phyloP scores from a whole-genome alignment of 2,888 invertebrate species.

The Noctua janthina region DNA sequence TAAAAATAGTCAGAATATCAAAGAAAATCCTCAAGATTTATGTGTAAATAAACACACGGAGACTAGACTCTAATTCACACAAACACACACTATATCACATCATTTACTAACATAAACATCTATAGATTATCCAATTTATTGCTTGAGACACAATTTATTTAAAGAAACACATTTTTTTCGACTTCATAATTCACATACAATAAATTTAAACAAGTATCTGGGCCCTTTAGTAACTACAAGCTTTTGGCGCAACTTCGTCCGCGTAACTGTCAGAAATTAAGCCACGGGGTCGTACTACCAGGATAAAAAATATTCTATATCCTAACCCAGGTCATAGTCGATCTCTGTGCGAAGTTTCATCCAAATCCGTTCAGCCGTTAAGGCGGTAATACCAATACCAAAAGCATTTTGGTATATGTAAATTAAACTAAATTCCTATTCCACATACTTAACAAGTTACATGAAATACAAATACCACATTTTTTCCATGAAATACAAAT shows the following conservation, averaged over 20 bases:
- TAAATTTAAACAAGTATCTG: slow-evolving; percentile 28
- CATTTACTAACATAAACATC: slow-evolving; percentile 35
- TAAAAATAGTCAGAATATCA: slow-evolving; percentile 15
- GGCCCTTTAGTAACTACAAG: not conserved
- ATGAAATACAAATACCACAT: no score
- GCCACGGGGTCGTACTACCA: not conserved
- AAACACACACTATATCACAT: slow-evolving; percentile 24
- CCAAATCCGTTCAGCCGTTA: no score
- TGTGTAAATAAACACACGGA: slow-evolving; percentile 22
- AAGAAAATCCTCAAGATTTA: slow-evolving; percentile 11
- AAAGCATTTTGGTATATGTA: no score
- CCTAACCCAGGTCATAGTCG: not conserved
- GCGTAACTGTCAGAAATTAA: not conserved
- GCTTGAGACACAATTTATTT: slow-evolving; percentile 33
- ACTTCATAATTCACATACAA: slow-evolving; percentile 23
- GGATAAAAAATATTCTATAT: not conserved
- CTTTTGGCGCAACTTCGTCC: not conserved
- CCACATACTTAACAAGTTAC: no score
- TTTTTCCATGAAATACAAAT: no score
- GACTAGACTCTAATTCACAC: slow-evolving; percentile 23
- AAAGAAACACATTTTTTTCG: slow-evolving; percentile 23
- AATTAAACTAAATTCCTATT: no score
- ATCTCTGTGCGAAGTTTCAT: not conserved
- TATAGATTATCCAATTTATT: slow-evolving; percentile 44
- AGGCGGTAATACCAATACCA: no score